Evolutionary conservation across 2,888 invertebrate species (phyloP).

Genomic region (Acronicta aceris): DNA sequence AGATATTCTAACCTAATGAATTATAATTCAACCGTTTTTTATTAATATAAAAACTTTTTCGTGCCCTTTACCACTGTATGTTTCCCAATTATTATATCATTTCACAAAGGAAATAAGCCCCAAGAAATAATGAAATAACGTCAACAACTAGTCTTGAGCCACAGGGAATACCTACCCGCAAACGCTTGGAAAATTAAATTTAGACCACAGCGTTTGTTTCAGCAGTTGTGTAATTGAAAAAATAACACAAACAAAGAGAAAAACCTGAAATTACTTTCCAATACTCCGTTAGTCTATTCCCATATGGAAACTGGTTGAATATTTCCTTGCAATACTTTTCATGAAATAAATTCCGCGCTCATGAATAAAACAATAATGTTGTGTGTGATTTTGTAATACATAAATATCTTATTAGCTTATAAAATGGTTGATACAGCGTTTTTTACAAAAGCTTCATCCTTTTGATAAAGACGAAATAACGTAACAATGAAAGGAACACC

Average conservation of each 20-base stretch:
- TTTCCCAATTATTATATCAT: conserved; percentile 31
- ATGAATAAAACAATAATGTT: conserved; percentile 36
- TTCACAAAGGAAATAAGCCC: conserved; percentile 23
- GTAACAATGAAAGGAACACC: no score
- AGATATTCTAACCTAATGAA: neutral
- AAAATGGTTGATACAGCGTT: conserved; percentile 2
- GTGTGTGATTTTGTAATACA: conserved; percentile 18
- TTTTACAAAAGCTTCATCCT: no score
- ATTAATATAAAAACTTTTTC: no score
- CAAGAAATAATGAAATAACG: conserved; percentile 50
- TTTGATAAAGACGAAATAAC: no score
- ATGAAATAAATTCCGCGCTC: conserved; percentile 34
- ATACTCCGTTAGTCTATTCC: conserved; percentile 58
- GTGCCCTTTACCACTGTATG: no score
- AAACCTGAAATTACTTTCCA: conserved; percentile 60
- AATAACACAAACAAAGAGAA: conserved; percentile 53
- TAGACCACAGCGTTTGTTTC: conserved; percentile 58
- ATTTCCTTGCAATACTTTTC: conserved; percentile 29
- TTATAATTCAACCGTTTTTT: neutral
- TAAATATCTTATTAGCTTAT: conserved; percentile 6
- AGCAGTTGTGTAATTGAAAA: conserved; percentile 62
- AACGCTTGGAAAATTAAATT: conserved; percentile 52
- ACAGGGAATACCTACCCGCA: conserved; percentile 42
- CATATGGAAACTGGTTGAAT: conserved; percentile 41
- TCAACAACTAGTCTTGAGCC: conserved; percentile 54